phyloP scores from a whole-genome alignment of 1,140 invertebrate genomes.

The Anthonomus grandis region DNA sequence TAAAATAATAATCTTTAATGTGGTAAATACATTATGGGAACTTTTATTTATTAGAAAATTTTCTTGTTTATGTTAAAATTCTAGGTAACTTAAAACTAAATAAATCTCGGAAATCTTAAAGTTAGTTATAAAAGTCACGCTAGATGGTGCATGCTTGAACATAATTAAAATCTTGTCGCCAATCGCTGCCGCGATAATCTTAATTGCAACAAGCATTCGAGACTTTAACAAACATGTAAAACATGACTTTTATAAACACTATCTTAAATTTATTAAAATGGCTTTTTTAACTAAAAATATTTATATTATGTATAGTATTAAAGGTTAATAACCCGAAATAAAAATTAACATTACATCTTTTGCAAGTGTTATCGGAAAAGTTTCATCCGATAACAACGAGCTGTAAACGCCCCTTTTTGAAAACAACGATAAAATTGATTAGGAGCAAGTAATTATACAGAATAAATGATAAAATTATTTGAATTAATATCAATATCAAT shows the following conservation, averaged over 20 bases:
- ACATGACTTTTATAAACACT: not conserved
- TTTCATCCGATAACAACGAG: no score
- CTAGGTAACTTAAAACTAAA: not conserved
- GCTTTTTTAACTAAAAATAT: not conserved
- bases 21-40: no score
- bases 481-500: no score
- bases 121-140: not conserved
- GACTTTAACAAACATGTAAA: not conserved
- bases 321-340: no score
- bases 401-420: no score
- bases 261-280: not conserved
- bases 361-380: no score
- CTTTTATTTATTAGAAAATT: not conserved
- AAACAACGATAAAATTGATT: no score
- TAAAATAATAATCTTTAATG: no score
- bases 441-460: no score
- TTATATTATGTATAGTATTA: no score
- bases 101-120: not conserved
- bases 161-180: not conserved
- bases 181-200: not conserved
- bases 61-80: not conserved
- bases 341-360: no score
- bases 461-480: no score
- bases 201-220: not conserved
- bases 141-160: constrained; percentile 5